Base-by-base conservation (phyloP, 1,140 invertebrate species). In the Tetramorium parvispinum region DNA sequence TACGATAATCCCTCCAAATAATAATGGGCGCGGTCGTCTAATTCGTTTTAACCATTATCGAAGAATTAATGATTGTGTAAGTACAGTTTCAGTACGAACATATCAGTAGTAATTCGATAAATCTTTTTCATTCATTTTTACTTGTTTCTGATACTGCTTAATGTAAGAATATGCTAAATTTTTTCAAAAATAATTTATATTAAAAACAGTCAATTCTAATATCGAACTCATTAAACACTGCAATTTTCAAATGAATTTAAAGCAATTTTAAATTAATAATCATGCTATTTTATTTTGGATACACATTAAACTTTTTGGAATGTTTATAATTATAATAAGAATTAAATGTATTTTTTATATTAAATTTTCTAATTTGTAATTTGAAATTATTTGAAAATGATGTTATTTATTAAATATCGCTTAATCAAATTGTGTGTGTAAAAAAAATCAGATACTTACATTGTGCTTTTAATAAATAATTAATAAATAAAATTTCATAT, bases 1-100 rank as follows among this genome's bases (percentile, higher is more conserved):
- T 83, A 83, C 68, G n/a, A 83, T 83, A 83, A 83, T 83, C 79
- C 43, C 53, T 83, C 27, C 68, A 83, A 83, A 83, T 83, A 83
- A 83, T 83, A 83, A 83, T 83, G 68, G 40, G 79, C 79, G 79
- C 79, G 79, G 40, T 83, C 13, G 68, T 83, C 79, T 83, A 83
- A 83, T 75, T 83, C 68, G 40, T 83, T 83, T 83, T 83, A 61
- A 49, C 27, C 40, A 75, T 83, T 75, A 83, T 53, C 68, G 53
- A 83, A 75, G 68, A 83, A 83, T 83, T 83, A 83, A 75, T 83
- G 68, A 61, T 73, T 61, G 55, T 55, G 65, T 73, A 73, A 75
- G 68, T 75, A 61, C 68, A 59, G 43, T 73, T 83, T 68, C 18
- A 37, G 2, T 71, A 24, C 4, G 53, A 21, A 27, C 7, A 24